These are phyloP conservation scores for Amiota mariae DNA, from an alignment of 2,888 invertebrate genomes.

Conservation along the genomic window DNA sequence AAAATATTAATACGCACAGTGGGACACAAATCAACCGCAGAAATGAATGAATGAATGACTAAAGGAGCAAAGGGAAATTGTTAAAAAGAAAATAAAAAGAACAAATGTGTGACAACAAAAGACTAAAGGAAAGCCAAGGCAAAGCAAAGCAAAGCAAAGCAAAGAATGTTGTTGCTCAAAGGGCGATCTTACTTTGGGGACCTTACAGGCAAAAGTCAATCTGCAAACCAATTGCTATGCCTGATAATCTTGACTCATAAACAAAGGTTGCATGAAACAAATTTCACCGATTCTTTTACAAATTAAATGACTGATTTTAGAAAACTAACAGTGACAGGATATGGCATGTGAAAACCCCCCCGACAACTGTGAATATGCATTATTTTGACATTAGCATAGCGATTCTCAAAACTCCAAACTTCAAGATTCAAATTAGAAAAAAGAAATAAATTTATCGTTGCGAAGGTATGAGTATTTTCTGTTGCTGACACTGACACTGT, in stretches of 20 bases:
- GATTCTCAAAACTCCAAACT: constrained; percentile 29
- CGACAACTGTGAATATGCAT: constrained; percentile 70
- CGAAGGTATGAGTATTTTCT: too few species aligned
- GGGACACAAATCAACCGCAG: constrained; percentile 38
- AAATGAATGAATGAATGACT: background rate
- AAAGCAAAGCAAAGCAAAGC: background rate
- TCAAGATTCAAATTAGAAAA: constrained; percentile 20
- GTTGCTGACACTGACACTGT: constrained; percentile 36
- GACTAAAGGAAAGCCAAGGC: constrained; percentile 6
- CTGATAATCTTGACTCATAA: too few species aligned
- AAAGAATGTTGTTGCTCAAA: constrained; percentile 5
- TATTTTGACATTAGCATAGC: constrained; percentile 71
- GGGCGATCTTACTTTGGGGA: constrained; percentile 11
- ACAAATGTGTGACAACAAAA: constrained; percentile 19
- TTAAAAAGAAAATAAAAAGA: constrained; percentile 2
- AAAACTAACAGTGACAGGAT: too few species aligned
- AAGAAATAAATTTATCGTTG: background rate
- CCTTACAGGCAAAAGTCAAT: too few species aligned
- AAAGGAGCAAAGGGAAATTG: constrained; percentile 20
- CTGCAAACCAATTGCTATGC: too few species aligned
- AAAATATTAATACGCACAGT: constrained; percentile 34
- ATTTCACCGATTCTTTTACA: too few species aligned
- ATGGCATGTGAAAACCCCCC: constrained; percentile 13
- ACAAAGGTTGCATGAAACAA: too few species aligned
- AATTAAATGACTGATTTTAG: too few species aligned